These are phyloP conservation scores for Danaus melanippus DNA, from an alignment of 1,140 invertebrate species.

Conservation along the genomic window DNA sequence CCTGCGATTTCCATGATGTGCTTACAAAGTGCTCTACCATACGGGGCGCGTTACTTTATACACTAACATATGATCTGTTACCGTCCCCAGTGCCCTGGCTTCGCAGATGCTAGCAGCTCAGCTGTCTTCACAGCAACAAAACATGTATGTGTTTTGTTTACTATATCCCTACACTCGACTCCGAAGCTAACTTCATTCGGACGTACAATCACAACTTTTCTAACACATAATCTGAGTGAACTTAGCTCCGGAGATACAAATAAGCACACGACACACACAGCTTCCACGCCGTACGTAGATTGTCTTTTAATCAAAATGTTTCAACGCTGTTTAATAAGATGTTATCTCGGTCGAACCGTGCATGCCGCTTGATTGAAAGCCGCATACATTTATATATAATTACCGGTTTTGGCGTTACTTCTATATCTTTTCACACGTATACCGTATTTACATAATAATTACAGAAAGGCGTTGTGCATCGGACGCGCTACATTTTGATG, in stretches of 20 bases:
- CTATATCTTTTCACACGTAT: conserved; percentile 68
- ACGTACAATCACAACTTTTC: conserved; percentile 8
- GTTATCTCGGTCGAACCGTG: conserved; percentile 65
- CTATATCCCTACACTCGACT: conserved; percentile 47
- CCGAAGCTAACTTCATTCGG: conserved; percentile 44
- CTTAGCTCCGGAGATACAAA: conserved; percentile 58
- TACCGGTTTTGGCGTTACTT: conserved; percentile 63
- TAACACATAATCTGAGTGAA: background rate
- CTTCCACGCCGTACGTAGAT: conserved; percentile 43
- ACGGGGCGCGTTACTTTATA: conserved; percentile 14
- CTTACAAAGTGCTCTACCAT: conserved; percentile 17
- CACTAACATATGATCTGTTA: conserved; percentile 66
- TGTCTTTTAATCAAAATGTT: conserved; percentile 71
- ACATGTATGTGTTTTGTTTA: conserved; percentile 86
- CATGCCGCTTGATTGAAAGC: conserved; percentile 59
- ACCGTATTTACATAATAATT: conserved; percentile 67
- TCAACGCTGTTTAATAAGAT: conserved; percentile 66
- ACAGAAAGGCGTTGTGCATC: conserved; percentile 54
- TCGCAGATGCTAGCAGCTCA: conserved; percentile 94
- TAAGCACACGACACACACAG: conserved; percentile 59
- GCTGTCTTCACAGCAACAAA: conserved; percentile 90
- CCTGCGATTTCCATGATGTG: conserved; percentile 47
- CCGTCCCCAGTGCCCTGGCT: conserved; percentile 93
- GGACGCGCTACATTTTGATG: conserved; percentile 56
- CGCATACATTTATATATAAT: conserved; percentile 66